Conservation (phyloP, 2,113 vertebrate species). For the Mugil cephalus region DNA sequence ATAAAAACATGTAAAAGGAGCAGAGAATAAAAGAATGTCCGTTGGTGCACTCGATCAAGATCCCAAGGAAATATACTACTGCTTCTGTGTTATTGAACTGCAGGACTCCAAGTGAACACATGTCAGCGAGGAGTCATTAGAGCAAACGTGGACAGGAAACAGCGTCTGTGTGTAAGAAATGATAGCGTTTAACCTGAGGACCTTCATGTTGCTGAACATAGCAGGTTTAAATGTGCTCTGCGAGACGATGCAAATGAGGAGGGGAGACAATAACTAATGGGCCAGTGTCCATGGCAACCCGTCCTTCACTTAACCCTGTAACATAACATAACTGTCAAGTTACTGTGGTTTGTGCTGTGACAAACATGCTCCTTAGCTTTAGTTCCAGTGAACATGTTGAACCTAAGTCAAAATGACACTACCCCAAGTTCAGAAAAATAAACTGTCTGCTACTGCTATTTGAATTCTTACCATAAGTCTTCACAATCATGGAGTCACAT, state of each 20-base stretch:
- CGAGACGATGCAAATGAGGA: constrained; percentile 45
- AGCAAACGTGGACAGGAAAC: constrained; percentile 15
- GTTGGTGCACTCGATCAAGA: background rate
- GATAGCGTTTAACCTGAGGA: constrained; percentile 4
- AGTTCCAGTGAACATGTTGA: too few species aligned
- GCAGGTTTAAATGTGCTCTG: constrained; percentile 40
- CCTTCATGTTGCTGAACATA: constrained; percentile 46
- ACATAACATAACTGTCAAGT: constrained; percentile 22
- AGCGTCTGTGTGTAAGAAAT: background rate
- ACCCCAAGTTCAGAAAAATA: background rate
- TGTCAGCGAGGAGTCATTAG: background rate
- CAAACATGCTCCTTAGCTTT: background rate
- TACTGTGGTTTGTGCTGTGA: constrained; percentile 3
- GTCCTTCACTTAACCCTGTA: constrained; percentile 41
- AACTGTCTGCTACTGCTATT: too few species aligned
- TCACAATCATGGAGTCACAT: too few species aligned
- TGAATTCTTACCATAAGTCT: too few species aligned
- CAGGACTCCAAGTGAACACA: constrained; percentile 3
- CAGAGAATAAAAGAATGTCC: background rate
- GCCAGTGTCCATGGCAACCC: constrained; percentile 48
- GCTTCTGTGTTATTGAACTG: background rate
- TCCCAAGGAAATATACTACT: background rate
- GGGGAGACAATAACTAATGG: constrained; percentile 28
- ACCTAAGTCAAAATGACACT: background rate
- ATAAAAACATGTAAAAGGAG: background rate